Evolutionary conservation across 1,140 invertebrate genomes (phyloP).

Genomic region (Aphis craccivora): DNA sequence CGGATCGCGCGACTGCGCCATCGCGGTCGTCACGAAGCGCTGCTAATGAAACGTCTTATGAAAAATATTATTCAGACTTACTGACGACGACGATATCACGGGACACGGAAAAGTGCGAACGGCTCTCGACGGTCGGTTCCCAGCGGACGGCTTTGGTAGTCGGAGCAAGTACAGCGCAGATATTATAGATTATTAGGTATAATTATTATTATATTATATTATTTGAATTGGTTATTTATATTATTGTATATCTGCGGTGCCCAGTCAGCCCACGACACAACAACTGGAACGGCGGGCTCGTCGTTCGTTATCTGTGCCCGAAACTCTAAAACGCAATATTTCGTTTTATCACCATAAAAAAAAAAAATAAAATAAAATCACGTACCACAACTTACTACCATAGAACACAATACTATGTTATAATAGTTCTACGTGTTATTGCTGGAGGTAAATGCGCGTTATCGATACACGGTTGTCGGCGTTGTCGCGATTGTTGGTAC

Average conservation of each 20-base stretch:
- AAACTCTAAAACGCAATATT: background rate
- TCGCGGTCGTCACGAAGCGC: background rate
- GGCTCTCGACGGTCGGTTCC: background rate
- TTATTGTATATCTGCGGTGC: background rate
- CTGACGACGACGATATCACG: background rate
- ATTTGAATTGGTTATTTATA: background rate
- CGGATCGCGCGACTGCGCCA: too few relatives aligned
- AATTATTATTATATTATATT: background rate
- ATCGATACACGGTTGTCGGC: background rate
- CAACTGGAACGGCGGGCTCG: background rate
- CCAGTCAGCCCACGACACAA: background rate
- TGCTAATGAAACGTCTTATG: background rate
- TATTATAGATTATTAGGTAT: background rate
- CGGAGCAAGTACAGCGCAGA: background rate
- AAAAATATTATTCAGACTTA: background rate
- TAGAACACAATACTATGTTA: too few relatives aligned
- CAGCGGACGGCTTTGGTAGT: background rate
- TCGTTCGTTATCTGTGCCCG: background rate
- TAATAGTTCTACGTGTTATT: background rate
- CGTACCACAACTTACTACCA: too few relatives aligned
- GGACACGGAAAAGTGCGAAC: background rate
- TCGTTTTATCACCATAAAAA: background rate
- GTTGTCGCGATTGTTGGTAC: background rate
- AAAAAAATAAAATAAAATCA: too few relatives aligned
- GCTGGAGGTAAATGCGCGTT: background rate